Evolutionary conservation across 1,140 invertebrate species (phyloP), one percentile per base, ranked within the genome.

Genomic region (Ectropis grisescens): DNA sequence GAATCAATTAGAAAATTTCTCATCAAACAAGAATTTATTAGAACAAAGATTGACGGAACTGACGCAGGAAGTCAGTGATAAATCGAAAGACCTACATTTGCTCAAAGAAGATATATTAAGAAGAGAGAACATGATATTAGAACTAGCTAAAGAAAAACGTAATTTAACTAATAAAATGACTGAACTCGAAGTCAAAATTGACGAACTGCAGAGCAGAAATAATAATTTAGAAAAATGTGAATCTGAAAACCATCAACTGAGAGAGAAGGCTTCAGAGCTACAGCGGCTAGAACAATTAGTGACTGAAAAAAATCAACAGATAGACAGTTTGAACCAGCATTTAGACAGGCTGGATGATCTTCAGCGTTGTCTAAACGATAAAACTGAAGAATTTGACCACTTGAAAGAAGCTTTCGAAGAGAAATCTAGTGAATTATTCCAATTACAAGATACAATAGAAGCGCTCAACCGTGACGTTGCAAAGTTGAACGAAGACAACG

Each of bases 51-150:
- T 89, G 5, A 57, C 80, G 8, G 82, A 87, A 49, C 61, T 86
- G 7, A 85, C 87, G 22, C 79, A 84, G 41, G 61, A 84, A 28
- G 49, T 86, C 4, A 84, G 76, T 29, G 78, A 87, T 19, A 85
- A 82, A 37, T 80, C 81, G 2, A 84, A 85, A 26, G 85, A 89
- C 45, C 49, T 88, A 6, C 61, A 86, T 34, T 60, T 85, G 30
- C 72, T 87, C 4, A 85, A 84, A 61, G 79, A 84, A 37, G 87
- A 87, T 42, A 84, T 87, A 24, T 58, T 83, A 12, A 59, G 83
- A 13, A 85, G 86, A 39, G 86, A 89, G 60, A 85, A 85, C 16
- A 86, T 89, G 68, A 78, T 87, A 11, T 57, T 84, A 27, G 84
- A 86, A 50, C 60, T 88, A n/a, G 82, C 83, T 5, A 82, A 78